Conservation (phyloP, 2,113 vertebrate genomes). For the Chascanopsetta lugubris region DNA sequence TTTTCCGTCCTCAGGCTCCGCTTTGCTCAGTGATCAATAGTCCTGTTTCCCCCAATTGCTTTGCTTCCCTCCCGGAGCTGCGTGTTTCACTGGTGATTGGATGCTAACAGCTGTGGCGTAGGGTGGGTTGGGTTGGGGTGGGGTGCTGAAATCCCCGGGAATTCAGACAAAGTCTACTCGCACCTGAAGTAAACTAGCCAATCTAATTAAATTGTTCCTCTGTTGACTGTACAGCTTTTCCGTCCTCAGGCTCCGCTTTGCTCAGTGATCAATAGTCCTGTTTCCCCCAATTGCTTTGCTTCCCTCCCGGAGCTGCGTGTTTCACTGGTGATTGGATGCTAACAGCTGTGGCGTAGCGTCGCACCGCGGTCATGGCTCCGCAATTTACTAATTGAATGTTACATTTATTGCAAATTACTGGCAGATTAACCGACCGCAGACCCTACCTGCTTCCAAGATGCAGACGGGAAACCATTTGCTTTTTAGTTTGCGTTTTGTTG, state of each 20-base stretch:
- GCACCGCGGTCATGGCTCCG: conserved; percentile 6
- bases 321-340: conserved; percentile 10
- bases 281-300: neutral
- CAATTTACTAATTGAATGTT: conserved; percentile 63
- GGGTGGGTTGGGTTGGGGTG: too few species aligned
- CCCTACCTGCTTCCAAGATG: conserved; percentile 5
- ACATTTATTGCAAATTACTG: conserved; percentile 49
- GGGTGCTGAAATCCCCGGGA: conserved; percentile 40
- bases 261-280: conserved; percentile 11
- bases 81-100: conserved; percentile 5
- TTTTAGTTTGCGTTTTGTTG: conserved; percentile 22
- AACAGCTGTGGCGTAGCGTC: conserved; percentile 17
- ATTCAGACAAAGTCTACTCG: conserved; percentile 27
- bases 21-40: conserved; percentile 27
- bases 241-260: conserved; percentile 25
- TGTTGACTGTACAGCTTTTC: conserved; percentile 38
- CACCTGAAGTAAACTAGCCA: neutral
- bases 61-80: neutral
- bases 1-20: conserved; percentile 27
- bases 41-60: neutral
- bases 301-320: neutral
- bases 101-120: conserved; percentile 3
- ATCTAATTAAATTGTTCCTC: conserved; percentile 18
- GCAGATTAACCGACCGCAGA: conserved; percentile 39
- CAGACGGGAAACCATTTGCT: conserved; percentile 10